Evolutionary conservation across 92 coral and sea anemone genomes (phyloP), one percentile per base, ranked within the genome.

Genomic region (Siderastrea radians): DNA sequence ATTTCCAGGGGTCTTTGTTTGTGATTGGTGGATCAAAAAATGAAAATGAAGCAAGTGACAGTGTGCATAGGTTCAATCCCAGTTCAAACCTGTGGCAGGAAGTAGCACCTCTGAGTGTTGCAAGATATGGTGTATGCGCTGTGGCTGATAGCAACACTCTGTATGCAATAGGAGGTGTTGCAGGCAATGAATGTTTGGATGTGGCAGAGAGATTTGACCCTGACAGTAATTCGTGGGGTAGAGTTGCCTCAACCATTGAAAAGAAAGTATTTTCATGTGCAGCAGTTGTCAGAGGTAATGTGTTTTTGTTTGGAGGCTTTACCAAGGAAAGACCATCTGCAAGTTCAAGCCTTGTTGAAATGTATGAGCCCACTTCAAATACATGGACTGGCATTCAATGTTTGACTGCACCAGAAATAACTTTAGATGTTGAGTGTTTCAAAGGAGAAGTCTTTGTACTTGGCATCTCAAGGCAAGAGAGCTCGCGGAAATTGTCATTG

Each of bases 161-260:
- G 38, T 65, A 65, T 65, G 71, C 71, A 5, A 65, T 65, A 5
- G 71, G 71, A n/a, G 71, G 71, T 43, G 46, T 5, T 5, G 5
- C 46, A 65, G 46, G 14, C 12, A 13, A 12, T 65, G 46, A n/a
- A n/a, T 65, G 26, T 12, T 43, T 65, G 38, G 46, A 65, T 43
- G 46, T 43, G 46, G 71, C 46, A 43, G 71, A 65, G 46, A 65
- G 71, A 13, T 65, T 65, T 65, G 71, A 65, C 46, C 71, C 71
- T 12, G 7, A 1, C 6, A 43, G 26, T 5, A 65, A 65, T 13
- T n/a, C 71, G 7, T 65, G 71, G 71, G 12, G 6, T 1, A n/a
- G 38, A n/a, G 6, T 65, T n/a, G 71, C 71, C 12, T 43, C 71
- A n/a, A 65, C 46, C 38, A 6, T 43, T n/a, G 46, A 65, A 65